Percentiles rank a stretch among this genome's conserved stretches.
These are phyloP conservation scores for Euphonia xanthogaster DNA, from an alignment of 2,797 vertebrate genomes.

Conservation along the genomic window DNA sequence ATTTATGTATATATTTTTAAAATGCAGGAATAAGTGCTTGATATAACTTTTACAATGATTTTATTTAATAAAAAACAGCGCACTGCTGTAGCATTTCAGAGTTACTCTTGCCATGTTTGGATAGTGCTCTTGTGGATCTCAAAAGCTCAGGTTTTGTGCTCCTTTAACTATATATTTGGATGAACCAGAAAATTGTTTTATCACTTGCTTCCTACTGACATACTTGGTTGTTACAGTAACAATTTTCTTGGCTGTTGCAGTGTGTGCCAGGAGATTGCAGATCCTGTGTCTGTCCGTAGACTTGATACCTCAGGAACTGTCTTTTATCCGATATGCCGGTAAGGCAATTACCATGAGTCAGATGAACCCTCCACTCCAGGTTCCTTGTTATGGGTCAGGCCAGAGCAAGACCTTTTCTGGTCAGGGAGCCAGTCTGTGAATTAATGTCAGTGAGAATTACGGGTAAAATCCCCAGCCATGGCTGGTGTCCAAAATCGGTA, in stretches of 20 bases:
- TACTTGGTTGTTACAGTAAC: neutral
- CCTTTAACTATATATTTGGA: neutral
- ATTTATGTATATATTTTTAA: neutral
- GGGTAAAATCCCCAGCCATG: constrained; percentile 43
- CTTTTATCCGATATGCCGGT: neutral
- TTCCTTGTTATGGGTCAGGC: constrained; percentile 27
- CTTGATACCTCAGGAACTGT: neutral
- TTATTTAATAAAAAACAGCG: neutral
- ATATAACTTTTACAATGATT: neutral
- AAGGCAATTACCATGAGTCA: constrained; percentile 49
- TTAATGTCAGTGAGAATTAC: constrained; percentile 55
- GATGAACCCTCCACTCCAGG: constrained; percentile 26
- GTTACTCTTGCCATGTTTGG: neutral
- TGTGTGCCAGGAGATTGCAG: neutral
- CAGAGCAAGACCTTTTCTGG: constrained; percentile 36
- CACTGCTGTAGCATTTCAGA: neutral
- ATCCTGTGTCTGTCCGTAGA: neutral
- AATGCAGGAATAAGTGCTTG: neutral
- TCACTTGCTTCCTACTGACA: neutral
- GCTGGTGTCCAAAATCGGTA: neutral
- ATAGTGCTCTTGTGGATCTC: neutral
- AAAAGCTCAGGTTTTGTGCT: neutral
- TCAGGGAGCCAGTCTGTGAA: constrained; percentile 52
- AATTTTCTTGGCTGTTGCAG: neutral
- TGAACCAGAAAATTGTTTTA: neutral